Evolutionary conservation across 1,140 invertebrate genomes (phyloP).

Genomic region (Zelostemma sp.): DNA sequence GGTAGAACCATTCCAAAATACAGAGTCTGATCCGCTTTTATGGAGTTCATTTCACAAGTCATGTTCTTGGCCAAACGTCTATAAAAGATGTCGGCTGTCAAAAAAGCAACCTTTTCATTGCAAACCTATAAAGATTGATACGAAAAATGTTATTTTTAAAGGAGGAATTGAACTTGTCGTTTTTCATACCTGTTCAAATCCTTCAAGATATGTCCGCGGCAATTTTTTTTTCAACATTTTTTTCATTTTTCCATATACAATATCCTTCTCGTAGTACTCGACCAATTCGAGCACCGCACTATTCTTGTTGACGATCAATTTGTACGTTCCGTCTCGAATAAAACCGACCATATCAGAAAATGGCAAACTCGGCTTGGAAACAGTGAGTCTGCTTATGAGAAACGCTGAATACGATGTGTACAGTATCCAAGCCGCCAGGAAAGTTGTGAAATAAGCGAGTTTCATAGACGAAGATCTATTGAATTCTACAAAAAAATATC

Average conservation of each 20-base stretch:
- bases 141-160: slow-evolving; percentile 6
- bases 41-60: slow-evolving; percentile 14
- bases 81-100: not conserved
- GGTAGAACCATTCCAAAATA: slow-evolving; percentile 12
- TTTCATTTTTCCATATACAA: too few relatives aligned
- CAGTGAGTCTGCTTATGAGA: slow-evolving; percentile 36
- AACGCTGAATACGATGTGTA: slow-evolving; percentile 43
- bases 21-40: slow-evolving; percentile 3
- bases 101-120: slow-evolving; percentile 13
- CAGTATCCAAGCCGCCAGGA: slow-evolving; percentile 32
- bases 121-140: slow-evolving; percentile 6
- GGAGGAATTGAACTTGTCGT: too few relatives aligned
- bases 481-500: too few relatives aligned
- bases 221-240: too few relatives aligned
- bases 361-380: slow-evolving; percentile 18
- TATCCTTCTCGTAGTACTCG: too few relatives aligned
- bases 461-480: too few relatives aligned
- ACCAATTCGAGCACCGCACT: too few relatives aligned
- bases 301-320: slow-evolving; percentile 11
- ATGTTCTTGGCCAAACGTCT: not conserved
- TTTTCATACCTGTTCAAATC: too few relatives aligned
- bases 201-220: too few relatives aligned
- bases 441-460: slow-evolving; percentile 31
- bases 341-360: slow-evolving; percentile 42
- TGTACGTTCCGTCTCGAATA: slow-evolving; percentile 31